Evolutionary conservation across 2,888 invertebrate species (phyloP), one percentile per base, ranked within the genome.

Genomic region (Zaprionus bogoriensis): DNA sequence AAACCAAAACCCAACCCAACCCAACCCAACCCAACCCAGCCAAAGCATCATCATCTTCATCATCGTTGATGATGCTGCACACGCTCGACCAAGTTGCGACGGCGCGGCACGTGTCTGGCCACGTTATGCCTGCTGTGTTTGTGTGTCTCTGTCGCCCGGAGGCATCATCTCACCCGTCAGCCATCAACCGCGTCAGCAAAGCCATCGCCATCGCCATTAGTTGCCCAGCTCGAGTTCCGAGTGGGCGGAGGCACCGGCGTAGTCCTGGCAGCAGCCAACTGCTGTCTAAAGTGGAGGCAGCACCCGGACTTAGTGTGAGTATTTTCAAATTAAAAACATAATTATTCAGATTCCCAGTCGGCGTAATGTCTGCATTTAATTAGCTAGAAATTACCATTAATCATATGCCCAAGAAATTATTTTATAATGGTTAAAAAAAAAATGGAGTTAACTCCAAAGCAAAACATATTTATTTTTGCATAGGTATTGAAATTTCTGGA

Each of bases 1-100:
- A n/a, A n/a, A n/a, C n/a, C n/a, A n/a, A n/a, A n/a, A n/a, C n/a
- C n/a, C n/a, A n/a, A n/a, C n/a, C n/a, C n/a, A n/a, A n/a, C n/a
- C n/a, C n/a, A n/a, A n/a, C n/a, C n/a, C n/a, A n/a, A n/a, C n/a
- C n/a, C n/a, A n/a, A n/a, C 22, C 3, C 28, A 30, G 1, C 39
- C 6, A 25, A 50, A 28, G 6, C 68, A 54, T 19, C 63, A 36
- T 55, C 50, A 50, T 52, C 81, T 32, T 60, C 74, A 59, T 41
- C 68, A 36, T 53, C 57, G 73, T 74, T 80, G 85, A 67, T 77
- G 87, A 87, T 87, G 86, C 83, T 62, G 87, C 80, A 80, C 87
- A 80, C 87, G 80, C 87, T 85, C 58, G 45, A 28, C 83, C 83
- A 82, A 87, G 67, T 80, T 87, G 70, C 27, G 27, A 9, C 32